Evolutionary conservation across 1,140 invertebrate genomes (phyloP), one percentile per base, ranked within the genome.

Genomic region (Mamestra configurata): DNA sequence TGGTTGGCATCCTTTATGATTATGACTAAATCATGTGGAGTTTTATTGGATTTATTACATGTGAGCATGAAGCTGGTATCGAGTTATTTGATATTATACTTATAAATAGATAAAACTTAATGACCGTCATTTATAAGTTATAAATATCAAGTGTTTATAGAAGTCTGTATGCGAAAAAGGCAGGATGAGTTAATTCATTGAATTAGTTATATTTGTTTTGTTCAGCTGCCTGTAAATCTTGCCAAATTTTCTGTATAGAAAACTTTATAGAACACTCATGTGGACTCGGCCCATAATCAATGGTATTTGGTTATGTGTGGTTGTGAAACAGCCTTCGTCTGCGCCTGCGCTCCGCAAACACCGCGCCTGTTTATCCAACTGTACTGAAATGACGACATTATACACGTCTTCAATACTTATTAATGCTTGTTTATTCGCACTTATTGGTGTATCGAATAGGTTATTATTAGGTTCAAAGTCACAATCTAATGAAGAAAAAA

Each of bases 301-400:
- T 77, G 46, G 46, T 71, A 72, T 77, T 68, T 77, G 77, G 78
- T 73, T 72, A 79, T 35, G 46, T 77, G 70, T 68, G 57, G 61
- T 80, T 79, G 68, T 57, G 75, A 61, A 83, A 80, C 73, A 75
- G 61, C 77, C 70, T 79, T 79, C 77, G 79, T 51, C 22, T 83
- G 76, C 79, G 51, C 35, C 40, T 57, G 15, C 71, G 71, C 37
- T 35, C 27, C 20, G 51, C 55, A 75, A 75, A 75, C 72, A 59
- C 49, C 49, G 59, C 35, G 53, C 51, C 35, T 75, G 35, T 77
- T 77, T 77, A 24, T 64, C 57, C 73, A 77, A 64, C 73, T 77
- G 73, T 77, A 31, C 43, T 22, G 20, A 2, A 57, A 31, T 57
- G 71, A 73, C 73, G 73, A 37, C 59, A 77, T 64, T 51, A 46